Base-by-base conservation (phyloP, 1,140 invertebrate genomes). In the Sarcophaga peregrina region DNA sequence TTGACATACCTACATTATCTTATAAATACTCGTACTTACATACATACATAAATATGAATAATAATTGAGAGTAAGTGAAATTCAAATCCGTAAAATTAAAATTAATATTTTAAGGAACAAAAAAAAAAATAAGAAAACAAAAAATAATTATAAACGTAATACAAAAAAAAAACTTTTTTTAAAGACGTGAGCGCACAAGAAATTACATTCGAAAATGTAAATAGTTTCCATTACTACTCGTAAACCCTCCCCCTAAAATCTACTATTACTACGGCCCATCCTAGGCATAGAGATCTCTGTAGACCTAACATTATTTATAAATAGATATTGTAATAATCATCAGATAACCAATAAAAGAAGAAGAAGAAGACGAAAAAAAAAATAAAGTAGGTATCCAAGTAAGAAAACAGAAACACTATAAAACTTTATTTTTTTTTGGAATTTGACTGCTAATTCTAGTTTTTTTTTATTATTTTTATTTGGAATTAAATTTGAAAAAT, bases 181-280 rank as follows among this genome's bases (percentile, higher is more conserved):
- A 46, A 75, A 46, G 47, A 47, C 62, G 62, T 20, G 62, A 68
- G 62, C 62, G 74, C 37, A 75, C 47, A 47, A 75, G n/a, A 75
- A 75, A 75, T 75, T 75, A 75, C 47, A 75, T 47, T 46, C 37
- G 74, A 75, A 47, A 75, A 46, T 15, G 74, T 75, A 75, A 75
- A 75, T 75, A 75, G 74, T 10, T 20, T 20, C 62, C n/a, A 37
- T 37, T 37, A 37, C 25, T 37, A n/a, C n/a, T n/a, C n/a, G n/a
- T n/a, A 37, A 37, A 37, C 62, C 17, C 62, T 10, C 17, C 17
- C 17, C 62, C 62, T 37, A 37, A 37, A 37, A 37, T 4, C 25
- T 37, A 37, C 25, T 37, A 37, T 37, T 37, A 37, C 25, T 37
- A 37, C 4, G 25, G 25, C 25, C 62, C 62, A 68, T 20, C 17